Conservation (phyloP, 2,797 vertebrate species). For the Vireo griseus region DNA sequence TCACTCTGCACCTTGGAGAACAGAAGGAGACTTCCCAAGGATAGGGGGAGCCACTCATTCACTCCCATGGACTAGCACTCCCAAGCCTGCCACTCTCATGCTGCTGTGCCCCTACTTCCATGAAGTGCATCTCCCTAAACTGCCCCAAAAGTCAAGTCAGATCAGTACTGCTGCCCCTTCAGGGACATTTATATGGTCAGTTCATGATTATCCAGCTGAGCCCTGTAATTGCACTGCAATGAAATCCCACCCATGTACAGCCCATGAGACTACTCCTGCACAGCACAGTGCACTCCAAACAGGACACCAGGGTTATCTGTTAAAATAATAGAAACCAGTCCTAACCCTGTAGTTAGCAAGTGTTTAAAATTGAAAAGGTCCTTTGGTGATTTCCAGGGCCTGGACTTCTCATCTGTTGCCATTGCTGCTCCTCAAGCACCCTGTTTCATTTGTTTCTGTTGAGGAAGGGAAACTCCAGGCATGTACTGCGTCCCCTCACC, state of each 20-base stretch:
- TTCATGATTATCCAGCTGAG: not conserved
- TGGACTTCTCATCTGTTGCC: not conserved
- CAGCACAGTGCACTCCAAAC: not conserved
- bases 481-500: not conserved
- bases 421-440: not conserved
- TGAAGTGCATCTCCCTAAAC: not conserved
- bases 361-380: not conserved
- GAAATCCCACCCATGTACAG: rapidly evolving
- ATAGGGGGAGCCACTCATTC: not conserved
- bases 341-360: not conserved
- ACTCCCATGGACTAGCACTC: not conserved
- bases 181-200: not conserved
- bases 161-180: not conserved
- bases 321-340: not conserved
- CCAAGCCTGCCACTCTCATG: not conserved
- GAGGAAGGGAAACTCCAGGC: not conserved
- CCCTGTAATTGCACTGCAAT: not conserved
- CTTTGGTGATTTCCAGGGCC: not conserved
- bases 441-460: not conserved
- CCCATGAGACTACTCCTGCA: rapidly evolving
- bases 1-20: not conserved
- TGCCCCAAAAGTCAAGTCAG: not conserved
- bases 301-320: not conserved
- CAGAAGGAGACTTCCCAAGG: not conserved
- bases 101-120: not conserved